phyloP scores from a whole-genome alignment of 2,113 vertebrate species.

The Indri indri region DNA sequence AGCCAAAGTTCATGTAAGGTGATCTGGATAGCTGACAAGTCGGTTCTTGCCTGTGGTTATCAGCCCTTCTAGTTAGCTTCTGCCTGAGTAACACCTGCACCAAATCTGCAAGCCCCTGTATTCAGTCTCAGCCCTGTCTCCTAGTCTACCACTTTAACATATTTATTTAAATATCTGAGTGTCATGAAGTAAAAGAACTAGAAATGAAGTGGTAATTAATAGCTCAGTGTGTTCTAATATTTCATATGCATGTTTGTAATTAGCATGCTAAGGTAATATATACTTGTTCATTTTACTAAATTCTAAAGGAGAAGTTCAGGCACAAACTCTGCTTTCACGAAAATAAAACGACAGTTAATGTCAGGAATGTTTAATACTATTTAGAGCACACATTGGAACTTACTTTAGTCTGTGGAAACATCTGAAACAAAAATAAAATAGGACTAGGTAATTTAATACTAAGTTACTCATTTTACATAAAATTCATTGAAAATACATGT shows the following conservation, averaged over 20 bases:
- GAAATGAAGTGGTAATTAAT: not conserved
- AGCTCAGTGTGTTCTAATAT: not conserved
- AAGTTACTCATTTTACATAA: conserved; percentile 11
- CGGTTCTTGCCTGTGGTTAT: no score
- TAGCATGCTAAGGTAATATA: not conserved
- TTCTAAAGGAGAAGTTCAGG: not conserved
- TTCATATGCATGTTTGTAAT: not conserved
- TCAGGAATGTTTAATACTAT: not conserved
- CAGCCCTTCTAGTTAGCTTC: no score
- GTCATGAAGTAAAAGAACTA: not conserved
- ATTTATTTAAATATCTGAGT: not conserved
- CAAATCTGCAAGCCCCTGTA: no score
- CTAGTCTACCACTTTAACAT: not conserved
- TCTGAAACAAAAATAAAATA: conserved; percentile 1
- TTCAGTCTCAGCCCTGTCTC: no score
- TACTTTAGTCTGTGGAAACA: not conserved
- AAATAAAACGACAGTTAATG: not conserved
- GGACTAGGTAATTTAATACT: not conserved
- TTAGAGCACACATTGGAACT: not conserved
- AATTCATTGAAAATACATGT: not conserved
- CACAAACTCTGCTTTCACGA: not conserved
- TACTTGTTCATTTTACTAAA: conserved; percentile 7
- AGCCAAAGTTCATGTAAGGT: no score
- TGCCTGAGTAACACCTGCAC: no score
- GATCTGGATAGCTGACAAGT: no score